Conservation (phyloP, 2,797 vertebrate species). For the Mormyrops boulengeri region DNA sequence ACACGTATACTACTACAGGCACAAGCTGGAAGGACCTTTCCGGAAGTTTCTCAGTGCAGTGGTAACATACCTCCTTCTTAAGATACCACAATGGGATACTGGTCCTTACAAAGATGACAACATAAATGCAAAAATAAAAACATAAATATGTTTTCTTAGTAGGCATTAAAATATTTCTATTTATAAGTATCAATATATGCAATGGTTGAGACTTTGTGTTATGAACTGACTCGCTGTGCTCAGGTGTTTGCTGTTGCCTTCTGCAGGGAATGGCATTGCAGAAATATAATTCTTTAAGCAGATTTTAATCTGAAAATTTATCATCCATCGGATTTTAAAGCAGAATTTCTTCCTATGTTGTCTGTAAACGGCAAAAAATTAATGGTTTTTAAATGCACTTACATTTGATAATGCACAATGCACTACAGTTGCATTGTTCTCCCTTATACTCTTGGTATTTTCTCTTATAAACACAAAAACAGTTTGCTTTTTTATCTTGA, state of each 20-base stretch:
- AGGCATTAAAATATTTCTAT: background rate
- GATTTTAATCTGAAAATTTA: background rate
- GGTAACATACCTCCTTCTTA: conserved; percentile 41
- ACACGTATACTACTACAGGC: conserved; percentile 69
- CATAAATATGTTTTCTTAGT: background rate
- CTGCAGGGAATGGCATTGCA: background rate
- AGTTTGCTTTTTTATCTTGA: background rate
- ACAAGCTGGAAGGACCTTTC: conserved; percentile 68
- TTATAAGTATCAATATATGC: background rate
- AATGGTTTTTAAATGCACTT: background rate
- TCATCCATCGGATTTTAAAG: background rate
- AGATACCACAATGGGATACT: background rate
- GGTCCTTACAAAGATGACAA: background rate
- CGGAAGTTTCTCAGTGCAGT: conserved; percentile 61
- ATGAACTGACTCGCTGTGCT: background rate
- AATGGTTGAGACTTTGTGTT: background rate
- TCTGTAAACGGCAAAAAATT: background rate
- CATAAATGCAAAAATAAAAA: background rate
- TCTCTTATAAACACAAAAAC: background rate
- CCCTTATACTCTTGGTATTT: background rate
- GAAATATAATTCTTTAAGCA: background rate
- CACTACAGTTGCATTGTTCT: background rate
- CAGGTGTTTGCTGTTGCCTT: background rate
- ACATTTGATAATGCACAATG: background rate
- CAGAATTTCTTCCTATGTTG: background rate